Conservation (phyloP, 2,797 vertebrate species). For the Emys orbicularis region DNA sequence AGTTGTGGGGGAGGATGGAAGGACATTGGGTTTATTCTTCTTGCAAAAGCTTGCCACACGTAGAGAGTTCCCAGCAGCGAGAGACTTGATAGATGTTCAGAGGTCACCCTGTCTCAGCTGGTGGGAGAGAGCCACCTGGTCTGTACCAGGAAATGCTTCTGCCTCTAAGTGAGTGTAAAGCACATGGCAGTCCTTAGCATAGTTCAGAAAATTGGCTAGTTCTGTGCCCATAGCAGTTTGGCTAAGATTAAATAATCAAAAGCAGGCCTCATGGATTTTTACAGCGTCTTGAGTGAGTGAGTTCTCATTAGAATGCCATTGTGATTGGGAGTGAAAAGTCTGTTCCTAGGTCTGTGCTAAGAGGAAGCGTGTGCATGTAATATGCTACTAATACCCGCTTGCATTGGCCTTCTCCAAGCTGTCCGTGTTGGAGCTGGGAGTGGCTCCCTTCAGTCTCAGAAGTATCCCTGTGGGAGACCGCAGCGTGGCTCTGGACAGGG, state of each 20-base stretch:
- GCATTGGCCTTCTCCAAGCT: background rate
- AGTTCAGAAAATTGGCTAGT: background rate
- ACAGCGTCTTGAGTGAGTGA: background rate
- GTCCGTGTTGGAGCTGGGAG: background rate
- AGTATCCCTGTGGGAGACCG: constrained; percentile 38
- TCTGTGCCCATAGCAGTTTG: background rate
- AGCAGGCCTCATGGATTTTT: background rate
- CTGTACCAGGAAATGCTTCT: background rate
- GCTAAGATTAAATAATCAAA: background rate
- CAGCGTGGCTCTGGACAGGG: constrained; percentile 42
- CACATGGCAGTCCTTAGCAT: background rate
- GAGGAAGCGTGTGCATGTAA: background rate
- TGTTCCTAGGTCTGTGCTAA: background rate
- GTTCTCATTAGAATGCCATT: background rate
- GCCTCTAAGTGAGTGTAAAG: background rate
- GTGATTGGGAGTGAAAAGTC: background rate
- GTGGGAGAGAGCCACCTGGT: background rate
- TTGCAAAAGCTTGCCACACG: background rate
- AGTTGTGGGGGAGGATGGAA: background rate
- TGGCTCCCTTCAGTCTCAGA: constrained; percentile 22
- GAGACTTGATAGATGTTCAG: background rate
- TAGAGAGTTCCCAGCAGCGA: background rate
- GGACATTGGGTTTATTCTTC: background rate
- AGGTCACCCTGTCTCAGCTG: background rate
- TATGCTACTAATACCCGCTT: background rate